A percentile compares a stretch with the other conserved stretches of the same genome.
phyloP scores from a whole-genome alignment of 2,888 invertebrate genomes.

The Venustoraphidia nigricollis region DNA sequence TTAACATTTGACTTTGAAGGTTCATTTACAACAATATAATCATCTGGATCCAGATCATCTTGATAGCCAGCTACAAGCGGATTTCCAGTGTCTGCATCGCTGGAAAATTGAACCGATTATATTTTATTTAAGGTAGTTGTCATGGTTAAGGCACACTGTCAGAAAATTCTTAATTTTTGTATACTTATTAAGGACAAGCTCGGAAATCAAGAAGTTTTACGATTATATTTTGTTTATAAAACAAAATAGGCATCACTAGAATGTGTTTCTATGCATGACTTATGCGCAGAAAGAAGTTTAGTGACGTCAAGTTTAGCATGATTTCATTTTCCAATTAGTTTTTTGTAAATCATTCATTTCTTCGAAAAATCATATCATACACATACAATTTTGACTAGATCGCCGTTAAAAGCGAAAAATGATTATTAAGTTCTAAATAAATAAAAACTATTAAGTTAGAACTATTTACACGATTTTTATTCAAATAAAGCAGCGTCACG shows the following conservation, averaged over 20 bases:
- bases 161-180: too few relatives aligned
- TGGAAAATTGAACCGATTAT: conserved; percentile 17
- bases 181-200: too few relatives aligned
- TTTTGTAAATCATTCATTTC: too few relatives aligned
- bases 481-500: conserved; percentile 7
- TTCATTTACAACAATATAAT: conserved; percentile 23
- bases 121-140: too few relatives aligned
- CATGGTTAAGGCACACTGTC: too few relatives aligned
- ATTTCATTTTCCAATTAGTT: too few relatives aligned
- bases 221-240: too few relatives aligned
- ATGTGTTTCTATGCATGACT: neutral
- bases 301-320: neutral
- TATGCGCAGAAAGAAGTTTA: too few relatives aligned
- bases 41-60: conserved; percentile 65
- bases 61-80: conserved; percentile 71
- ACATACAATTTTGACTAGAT: too few relatives aligned
- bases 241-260: conserved; percentile 1
- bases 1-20: conserved; percentile 7
- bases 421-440: conserved; percentile 2
- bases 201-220: too few relatives aligned
- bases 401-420: neutral
- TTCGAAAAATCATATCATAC: too few relatives aligned
- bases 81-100: conserved; percentile 57
- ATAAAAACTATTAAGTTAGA: neutral
- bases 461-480: neutral